A percentile compares a stretch with the other conserved stretches of the same genome.
phyloP scores from a whole-genome alignment of 1,140 invertebrate species.

The Bombus balteatus region DNA sequence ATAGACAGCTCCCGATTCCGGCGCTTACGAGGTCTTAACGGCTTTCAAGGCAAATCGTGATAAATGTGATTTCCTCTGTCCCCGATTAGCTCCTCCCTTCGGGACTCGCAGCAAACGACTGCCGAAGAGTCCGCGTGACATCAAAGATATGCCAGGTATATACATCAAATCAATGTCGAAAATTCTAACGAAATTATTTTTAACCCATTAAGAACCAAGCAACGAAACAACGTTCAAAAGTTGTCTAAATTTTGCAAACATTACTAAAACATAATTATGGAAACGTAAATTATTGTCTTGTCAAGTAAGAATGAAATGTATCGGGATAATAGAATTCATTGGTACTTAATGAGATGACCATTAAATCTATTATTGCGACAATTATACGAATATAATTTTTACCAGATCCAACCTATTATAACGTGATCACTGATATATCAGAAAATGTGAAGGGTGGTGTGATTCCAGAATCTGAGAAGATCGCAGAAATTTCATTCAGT shows the following conservation, averaged over 20 bases:
- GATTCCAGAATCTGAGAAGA: constrained; percentile 14
- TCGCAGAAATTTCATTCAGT: not conserved
- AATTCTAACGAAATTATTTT: not conserved
- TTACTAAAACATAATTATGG: no score
- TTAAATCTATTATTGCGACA: not conserved
- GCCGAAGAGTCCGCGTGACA: not conserved
- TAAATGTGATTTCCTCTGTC: constrained; percentile 54
- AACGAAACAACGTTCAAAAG: not conserved
- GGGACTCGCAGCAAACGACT: constrained; percentile 37
- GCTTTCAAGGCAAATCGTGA: constrained; percentile 64
- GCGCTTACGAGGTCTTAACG: constrained; percentile 59
- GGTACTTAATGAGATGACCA: not conserved
- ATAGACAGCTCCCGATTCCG: constrained; percentile 52
- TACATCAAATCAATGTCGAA: not conserved
- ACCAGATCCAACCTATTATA: constrained; percentile 52
- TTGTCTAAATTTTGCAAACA: no score
- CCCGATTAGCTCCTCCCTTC: constrained; percentile 44
- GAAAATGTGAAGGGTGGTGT: constrained; percentile 55
- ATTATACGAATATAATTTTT: not conserved
- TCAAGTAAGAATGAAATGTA: no score
- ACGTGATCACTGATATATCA: constrained; percentile 56
- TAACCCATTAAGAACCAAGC: not conserved
- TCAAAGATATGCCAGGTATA: constrained; percentile 52
- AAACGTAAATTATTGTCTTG: no score
- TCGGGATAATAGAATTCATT: no score